Conservation (phyloP, 2,888 invertebrate species). For the Drosophila atripex region DNA sequence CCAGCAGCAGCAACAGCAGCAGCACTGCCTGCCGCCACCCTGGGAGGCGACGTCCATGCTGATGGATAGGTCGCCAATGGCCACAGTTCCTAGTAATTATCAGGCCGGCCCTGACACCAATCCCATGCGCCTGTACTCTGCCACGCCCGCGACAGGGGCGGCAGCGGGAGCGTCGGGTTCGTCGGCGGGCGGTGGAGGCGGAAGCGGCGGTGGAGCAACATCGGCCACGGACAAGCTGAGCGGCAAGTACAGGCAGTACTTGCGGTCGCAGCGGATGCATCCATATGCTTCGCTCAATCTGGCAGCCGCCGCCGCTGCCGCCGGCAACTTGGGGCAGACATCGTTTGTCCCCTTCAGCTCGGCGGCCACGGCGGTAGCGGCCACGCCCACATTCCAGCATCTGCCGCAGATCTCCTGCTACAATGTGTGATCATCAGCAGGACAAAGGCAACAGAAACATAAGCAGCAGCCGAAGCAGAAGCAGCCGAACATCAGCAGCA, state of each 20-base stretch:
- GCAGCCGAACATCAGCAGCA: conserved; percentile 42
- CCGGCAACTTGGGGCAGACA: conserved; percentile 81
- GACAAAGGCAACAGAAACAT: conserved; percentile 43
- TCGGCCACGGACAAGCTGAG: conserved; percentile 80
- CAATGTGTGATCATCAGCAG: conserved; percentile 85
- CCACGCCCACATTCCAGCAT: conserved; percentile 84
- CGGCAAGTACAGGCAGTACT: conserved; percentile 86
- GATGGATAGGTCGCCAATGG: conserved; percentile 84
- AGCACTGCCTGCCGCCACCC: conserved; percentile 64
- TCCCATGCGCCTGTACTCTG: conserved; percentile 67
- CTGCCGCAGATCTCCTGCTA: conserved; percentile 86
- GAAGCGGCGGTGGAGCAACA: conserved; percentile 45
- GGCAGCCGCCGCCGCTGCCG: conserved; percentile 83
- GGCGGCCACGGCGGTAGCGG: conserved; percentile 73
- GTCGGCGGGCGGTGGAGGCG: conserved; percentile 12
- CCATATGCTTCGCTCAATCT: conserved; percentile 84
- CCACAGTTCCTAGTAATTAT: conserved; percentile 84
- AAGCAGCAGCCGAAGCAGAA: conserved; percentile 24
- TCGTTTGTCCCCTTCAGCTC: conserved; percentile 83
- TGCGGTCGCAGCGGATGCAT: conserved; percentile 86
- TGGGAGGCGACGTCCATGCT: conserved; percentile 78
- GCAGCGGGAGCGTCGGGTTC: conserved; percentile 53
- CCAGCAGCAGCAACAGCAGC: conserved; percentile 52
- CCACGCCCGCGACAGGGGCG: conserved; percentile 47
- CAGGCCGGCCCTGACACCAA: conserved; percentile 84